Conservation (phyloP, 2,113 vertebrate genomes). For the Gobius niger region DNA sequence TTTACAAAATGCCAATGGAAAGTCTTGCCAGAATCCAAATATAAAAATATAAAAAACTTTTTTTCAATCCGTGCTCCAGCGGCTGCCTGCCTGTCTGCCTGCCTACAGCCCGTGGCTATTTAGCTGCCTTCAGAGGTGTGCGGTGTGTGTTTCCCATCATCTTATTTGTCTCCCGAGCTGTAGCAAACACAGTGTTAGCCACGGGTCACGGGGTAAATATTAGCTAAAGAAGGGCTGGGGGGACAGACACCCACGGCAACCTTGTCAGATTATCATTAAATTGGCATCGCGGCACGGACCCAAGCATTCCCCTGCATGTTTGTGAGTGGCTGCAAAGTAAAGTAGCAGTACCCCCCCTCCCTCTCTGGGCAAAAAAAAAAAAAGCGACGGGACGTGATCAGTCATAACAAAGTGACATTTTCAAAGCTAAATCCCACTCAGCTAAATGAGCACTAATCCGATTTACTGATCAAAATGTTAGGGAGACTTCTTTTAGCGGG, state of each 20-base stretch:
- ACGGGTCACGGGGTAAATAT: slow-evolving; percentile 71
- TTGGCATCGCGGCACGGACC: slow-evolving; percentile 45
- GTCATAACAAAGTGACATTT: slow-evolving; percentile 78
- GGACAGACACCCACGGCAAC: slow-evolving; percentile 55
- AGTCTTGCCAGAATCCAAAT: slow-evolving; percentile 33
- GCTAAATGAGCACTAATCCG: slow-evolving; percentile 74
- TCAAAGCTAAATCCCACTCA: slow-evolving; percentile 70
- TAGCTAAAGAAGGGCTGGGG: slow-evolving; percentile 58
- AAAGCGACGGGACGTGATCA: slow-evolving; percentile 65
- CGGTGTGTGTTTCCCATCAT: slow-evolving; percentile 33
- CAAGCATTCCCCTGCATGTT: slow-evolving; percentile 41
- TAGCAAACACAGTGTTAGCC: slow-evolving; percentile 52
- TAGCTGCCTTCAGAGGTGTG: slow-evolving; percentile 44
- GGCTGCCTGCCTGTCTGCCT: slow-evolving; percentile 12
- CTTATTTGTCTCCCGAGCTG: slow-evolving; percentile 59
- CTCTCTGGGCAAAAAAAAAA: slow-evolving; percentile 10
- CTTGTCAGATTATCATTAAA: slow-evolving; percentile 70
- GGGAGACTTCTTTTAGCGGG: slow-evolving; percentile 37
- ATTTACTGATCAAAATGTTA: slow-evolving; percentile 75
- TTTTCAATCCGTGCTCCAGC: slow-evolving; percentile 45
- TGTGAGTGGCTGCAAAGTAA: slow-evolving; percentile 9
- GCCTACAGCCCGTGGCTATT: slow-evolving; percentile 29
- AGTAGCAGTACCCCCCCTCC: slow-evolving; percentile 10
- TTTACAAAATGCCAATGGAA: slow-evolving; percentile 17
- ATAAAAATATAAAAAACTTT: slow-evolving; percentile 38